Percentiles rank a stretch among this genome's conserved stretches.
These are phyloP conservation scores for Drosophila neotestacea DNA, from an alignment of 2,888 invertebrate species.

Conservation along the genomic window DNA sequence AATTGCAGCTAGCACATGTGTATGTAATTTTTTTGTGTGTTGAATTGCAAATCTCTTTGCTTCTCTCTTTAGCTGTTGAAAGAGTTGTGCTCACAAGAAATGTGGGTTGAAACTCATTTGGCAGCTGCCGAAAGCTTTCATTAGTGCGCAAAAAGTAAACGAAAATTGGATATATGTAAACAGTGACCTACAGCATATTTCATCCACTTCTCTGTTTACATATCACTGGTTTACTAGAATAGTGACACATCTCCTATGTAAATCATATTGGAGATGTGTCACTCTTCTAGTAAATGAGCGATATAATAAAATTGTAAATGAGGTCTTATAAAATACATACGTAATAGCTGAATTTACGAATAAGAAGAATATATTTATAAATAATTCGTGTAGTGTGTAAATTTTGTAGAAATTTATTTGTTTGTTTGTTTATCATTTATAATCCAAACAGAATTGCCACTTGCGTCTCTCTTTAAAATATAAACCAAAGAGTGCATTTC, in stretches of 20 bases:
- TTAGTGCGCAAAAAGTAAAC: neutral
- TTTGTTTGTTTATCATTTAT: neutral
- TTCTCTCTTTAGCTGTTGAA: neutral
- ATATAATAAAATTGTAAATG: too few relatives aligned
- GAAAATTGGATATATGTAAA: neutral
- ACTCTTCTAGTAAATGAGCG: too few relatives aligned
- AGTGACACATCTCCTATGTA: too few relatives aligned
- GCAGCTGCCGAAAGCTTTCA: slow-evolving; percentile 1
- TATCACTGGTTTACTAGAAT: too few relatives aligned
- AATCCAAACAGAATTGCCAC: neutral
- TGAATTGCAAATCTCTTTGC: slow-evolving; percentile 7
- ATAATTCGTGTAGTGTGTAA: slow-evolving; percentile 2
- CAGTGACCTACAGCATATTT: too few relatives aligned
- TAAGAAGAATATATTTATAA: too few relatives aligned
- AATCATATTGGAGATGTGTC: too few relatives aligned
- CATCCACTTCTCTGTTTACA: too few relatives aligned
- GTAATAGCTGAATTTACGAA: too few relatives aligned
- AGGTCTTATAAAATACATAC: too few relatives aligned
- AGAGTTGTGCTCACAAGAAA: neutral
- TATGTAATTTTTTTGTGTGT: neutral
- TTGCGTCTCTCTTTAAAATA: neutral
- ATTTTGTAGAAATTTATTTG: slow-evolving; percentile 1
- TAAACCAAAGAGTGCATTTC: slow-evolving; percentile 1
- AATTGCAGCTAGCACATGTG: neutral
- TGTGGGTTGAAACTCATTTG: slow-evolving; percentile 4